phyloP scores from a whole-genome alignment of 2,113 vertebrate genomes.

The Pogona vitticeps region DNA sequence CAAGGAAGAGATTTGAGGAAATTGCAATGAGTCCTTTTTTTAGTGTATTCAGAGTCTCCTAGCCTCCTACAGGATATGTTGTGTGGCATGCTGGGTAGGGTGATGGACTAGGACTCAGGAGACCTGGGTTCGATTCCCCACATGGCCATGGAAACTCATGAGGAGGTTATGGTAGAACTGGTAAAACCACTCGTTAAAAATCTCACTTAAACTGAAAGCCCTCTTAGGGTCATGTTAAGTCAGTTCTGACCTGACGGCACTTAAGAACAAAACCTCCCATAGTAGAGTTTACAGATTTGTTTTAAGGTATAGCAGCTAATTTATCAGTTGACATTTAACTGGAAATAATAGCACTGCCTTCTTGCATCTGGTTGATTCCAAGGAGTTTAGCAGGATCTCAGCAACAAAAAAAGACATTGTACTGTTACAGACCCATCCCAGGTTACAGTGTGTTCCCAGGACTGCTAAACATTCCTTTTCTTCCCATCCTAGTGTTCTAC shows the following conservation, averaged over 20 bases:
- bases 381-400: not conserved
- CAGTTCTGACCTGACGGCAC: too few relatives aligned
- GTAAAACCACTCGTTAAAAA: too few relatives aligned
- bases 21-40: too few relatives aligned
- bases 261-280: not conserved
- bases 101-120: too few relatives aligned
- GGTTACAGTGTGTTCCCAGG: not conserved
- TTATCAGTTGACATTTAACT: not conserved
- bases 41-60: not conserved
- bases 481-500: not conserved
- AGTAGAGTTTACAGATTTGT: slow-evolving; percentile 23
- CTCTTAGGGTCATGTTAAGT: too few relatives aligned
- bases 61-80: not conserved
- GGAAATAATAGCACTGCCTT: not conserved
- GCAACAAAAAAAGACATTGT: slow-evolving; percentile 19
- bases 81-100: too few relatives aligned
- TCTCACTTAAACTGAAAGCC: too few relatives aligned
- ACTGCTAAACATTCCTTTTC: not conserved
- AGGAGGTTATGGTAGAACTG: too few relatives aligned
- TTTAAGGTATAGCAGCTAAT: not conserved
- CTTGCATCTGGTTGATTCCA: slow-evolving; percentile 22
- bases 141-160: too few relatives aligned
- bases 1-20: not conserved
- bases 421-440: not conserved
- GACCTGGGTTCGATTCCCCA: too few relatives aligned